Conservation (phyloP, 2,888 invertebrate genomes). For the Drosophila nr. perissopoda region DNA sequence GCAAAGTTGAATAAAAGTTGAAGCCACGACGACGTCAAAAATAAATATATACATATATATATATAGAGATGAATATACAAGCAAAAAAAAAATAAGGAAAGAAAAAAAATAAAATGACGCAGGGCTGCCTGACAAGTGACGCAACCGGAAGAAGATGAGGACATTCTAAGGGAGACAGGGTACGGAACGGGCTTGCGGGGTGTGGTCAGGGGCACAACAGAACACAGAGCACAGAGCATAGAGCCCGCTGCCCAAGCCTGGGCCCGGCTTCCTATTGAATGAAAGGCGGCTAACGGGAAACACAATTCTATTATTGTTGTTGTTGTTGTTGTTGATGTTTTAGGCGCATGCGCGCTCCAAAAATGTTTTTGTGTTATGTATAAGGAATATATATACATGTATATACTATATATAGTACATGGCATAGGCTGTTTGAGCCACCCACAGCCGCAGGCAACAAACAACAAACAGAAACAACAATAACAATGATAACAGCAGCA, state of each 20-base stretch:
- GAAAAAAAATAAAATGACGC: slow-evolving; percentile 63
- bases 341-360: slow-evolving; percentile 67
- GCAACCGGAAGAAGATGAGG: slow-evolving; percentile 71
- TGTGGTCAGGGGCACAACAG: not conserved
- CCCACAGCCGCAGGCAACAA: slow-evolving; percentile 67
- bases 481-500: slow-evolving; percentile 5
- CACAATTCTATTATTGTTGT: slow-evolving; percentile 36
- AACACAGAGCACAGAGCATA: not conserved
- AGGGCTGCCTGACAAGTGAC: slow-evolving; percentile 70
- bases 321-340: not conserved
- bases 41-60: slow-evolving; percentile 1
- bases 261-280: slow-evolving; percentile 66
- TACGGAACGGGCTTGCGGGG: not conserved
- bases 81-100: slow-evolving; percentile 7
- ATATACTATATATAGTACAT: slow-evolving; percentile 22
- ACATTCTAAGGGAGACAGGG: not conserved
- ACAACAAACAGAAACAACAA: slow-evolving; percentile 17
- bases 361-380: slow-evolving; percentile 22
- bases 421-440: slow-evolving; percentile 46
- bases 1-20: slow-evolving; percentile 82
- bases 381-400: not conserved
- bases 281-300: slow-evolving; percentile 56
- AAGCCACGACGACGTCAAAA: slow-evolving; percentile 47
- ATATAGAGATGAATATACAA: not conserved
- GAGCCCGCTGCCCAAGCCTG: slow-evolving; percentile 32